These are phyloP conservation scores for Ommatoiulus sabulosus DNA, from an alignment of 2,888 invertebrate genomes.

Conservation along the genomic window DNA sequence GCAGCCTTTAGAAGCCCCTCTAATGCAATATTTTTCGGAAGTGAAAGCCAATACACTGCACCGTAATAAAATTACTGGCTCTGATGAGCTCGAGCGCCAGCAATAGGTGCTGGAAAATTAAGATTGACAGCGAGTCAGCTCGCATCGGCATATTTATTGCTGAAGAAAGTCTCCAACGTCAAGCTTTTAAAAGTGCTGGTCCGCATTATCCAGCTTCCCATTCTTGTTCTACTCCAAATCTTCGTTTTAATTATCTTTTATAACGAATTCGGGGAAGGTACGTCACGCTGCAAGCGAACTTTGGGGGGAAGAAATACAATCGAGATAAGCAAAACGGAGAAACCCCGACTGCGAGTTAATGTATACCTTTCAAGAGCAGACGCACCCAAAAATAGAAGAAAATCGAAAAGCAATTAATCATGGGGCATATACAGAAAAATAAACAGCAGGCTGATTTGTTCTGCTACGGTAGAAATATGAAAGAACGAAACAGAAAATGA, in stretches of 20 bases:
- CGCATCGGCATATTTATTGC: neutral
- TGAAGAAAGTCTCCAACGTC: neutral
- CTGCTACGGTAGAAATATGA: neutral
- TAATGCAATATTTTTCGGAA: neutral
- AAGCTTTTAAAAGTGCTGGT: neutral
- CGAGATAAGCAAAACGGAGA: neutral
- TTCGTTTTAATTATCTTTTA: conserved; percentile 14
- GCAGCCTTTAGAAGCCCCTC: neutral
- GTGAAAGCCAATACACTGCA: neutral
- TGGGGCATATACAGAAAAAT: neutral
- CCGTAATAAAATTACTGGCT: neutral
- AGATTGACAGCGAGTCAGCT: neutral
- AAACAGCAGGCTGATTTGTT: conserved; percentile 33
- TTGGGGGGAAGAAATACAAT: neutral
- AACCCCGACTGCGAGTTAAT: conserved; percentile 6
- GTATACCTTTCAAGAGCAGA: conserved; percentile 27
- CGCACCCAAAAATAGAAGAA: neutral
- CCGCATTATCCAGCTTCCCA: neutral
- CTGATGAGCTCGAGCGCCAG: neutral
- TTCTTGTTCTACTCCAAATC: neutral
- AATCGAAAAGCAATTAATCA: conserved; percentile 43
- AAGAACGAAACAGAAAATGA: neutral
- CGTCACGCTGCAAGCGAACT: neutral
- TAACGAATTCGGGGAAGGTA: neutral
- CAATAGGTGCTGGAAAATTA: neutral